Conservation (phyloP, 2,113 vertebrate species). For the Tychaedon coryphoeus region DNA sequence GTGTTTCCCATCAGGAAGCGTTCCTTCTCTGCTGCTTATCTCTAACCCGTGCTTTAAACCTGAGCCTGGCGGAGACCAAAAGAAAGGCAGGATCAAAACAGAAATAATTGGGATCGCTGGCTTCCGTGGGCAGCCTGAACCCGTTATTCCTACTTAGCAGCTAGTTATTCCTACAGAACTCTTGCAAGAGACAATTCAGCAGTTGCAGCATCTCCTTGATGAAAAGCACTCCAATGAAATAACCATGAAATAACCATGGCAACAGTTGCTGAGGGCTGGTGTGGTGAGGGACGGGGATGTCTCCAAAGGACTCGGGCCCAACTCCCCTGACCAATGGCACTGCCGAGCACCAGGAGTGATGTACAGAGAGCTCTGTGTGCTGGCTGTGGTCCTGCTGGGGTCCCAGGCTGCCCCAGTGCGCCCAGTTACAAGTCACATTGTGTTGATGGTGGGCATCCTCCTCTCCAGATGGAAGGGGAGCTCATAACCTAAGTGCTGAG, state of each 20-base stretch:
- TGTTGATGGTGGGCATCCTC: neutral
- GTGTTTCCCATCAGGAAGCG: neutral
- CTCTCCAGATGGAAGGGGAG: neutral
- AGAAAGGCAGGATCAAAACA: slow-evolving; percentile 35
- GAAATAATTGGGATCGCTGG: slow-evolving; percentile 26
- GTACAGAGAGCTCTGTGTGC: accelerated
- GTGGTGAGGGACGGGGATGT: neutral
- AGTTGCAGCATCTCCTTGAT: slow-evolving; percentile 40
- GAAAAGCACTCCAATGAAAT: slow-evolving; percentile 50
- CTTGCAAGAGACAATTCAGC: slow-evolving; percentile 42
- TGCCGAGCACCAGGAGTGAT: neutral
- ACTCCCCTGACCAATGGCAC: neutral
- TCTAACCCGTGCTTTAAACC: neutral
- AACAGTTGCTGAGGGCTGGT: slow-evolving; percentile 50
- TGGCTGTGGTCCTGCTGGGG: neutral
- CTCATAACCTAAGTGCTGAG: neutral
- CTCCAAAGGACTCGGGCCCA: neutral
- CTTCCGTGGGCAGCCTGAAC: slow-evolving; percentile 23
- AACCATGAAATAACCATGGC: slow-evolving; percentile 71
- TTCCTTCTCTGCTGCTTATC: slow-evolving; percentile 40
- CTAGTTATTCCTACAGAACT: slow-evolving; percentile 48
- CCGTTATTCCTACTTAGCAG: slow-evolving; percentile 28
- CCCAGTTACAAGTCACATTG: neutral
- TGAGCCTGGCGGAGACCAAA: neutral
- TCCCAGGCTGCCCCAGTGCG: neutral